Evolutionary conservation across 2,113 vertebrate genomes (phyloP), one percentile per base, ranked within the genome.

Genomic region (Hypanus sabinus): DNA sequence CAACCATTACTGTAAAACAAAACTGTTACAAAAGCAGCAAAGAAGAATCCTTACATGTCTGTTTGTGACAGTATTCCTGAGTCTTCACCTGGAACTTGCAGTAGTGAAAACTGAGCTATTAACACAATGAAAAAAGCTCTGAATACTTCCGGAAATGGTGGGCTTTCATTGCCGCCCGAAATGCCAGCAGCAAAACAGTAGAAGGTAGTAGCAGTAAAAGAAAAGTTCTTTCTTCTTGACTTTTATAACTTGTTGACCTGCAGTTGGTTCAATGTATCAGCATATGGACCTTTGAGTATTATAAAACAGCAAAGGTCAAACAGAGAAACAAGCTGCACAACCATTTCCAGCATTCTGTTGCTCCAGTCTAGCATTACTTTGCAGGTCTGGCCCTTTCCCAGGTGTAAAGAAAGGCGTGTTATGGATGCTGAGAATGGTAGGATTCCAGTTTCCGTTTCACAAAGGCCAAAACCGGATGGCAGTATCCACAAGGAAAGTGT

Each of bases 241-340:
- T 65, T 33, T n/a, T 14, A 6, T 33, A 16, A 88, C 33, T 27
- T 33, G 30, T 11, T 33, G 81, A 55, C 38, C 38, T 57, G 24
- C 46, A 88, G 30, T 14, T 90, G 60, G 85, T 90, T 90, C 60
- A 20, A 27, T 90, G 60, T n/a, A 90, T 90, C 57, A 90, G 60
- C 27, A 97, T 96, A 95, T 96, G 96, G 96, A 97, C 96, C 96
- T 96, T 96, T 96, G 96, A 96, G 96, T 96, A 96, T 95, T 97
- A 96, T 96, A 96, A 96, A 97, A 96, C 97, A 96, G 96, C 96
- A 95, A 97, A 96, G 97, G 96, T 96, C 97, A 96, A 68, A 94
- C 57, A 94, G 94, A 95, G 98, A 97, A 97, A 98, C 97, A 94
- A 94, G 95, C 94, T 97, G 97, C 97, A 98, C 97, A 98, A 97